Base-by-base conservation (phyloP, 92 coral and sea anemone species). In the Chrysogorgia sp. region DNA sequence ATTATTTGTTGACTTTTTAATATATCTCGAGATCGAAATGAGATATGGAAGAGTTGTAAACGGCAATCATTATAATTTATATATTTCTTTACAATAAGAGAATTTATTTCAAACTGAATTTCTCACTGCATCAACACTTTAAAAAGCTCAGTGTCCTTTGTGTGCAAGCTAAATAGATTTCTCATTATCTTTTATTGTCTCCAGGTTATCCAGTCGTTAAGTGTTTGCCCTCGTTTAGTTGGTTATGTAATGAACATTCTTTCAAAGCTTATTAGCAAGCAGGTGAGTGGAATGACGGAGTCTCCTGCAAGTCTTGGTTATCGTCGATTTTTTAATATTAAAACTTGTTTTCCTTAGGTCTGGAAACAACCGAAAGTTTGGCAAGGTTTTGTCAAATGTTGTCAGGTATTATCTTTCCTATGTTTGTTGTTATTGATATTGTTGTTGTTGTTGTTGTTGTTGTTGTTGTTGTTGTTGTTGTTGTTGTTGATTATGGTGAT, bases 281-380 rank as follows among this genome's bases (percentile, higher is more conserved):
- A 96, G 92, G 99, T 96, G 61, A 45, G 30, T 76, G 1, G 22
- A 17, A 1, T 23, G 63, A 21, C 41, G 22, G 24, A 26, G n/a
- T 50, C n/a, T 35, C 25, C 20, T 58, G 30, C 8, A 12, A 49
- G 33, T 29, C 34, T 74, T 58, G 34, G 74, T 57, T 24, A 1
- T 9, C 43, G 2, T 9, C n/a, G 34, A 21, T 12, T n/a, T 23
- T 31, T 66, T 37, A 49, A 26, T 59, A 55, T 52, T n/a, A 15
- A 5, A 19, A 22, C 32, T 29, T 34, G 20, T 64, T 26, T 31
- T 45, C 30, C 65, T 30, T 77, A 96, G 99, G 99, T 96, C 32
- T 96, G 99, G 99, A 96, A 96, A 85, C 99, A 96, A 63, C 99
- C 99, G 10, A 96, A 96, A 88, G 99, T 96, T 15, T 96, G 99